Percentiles rank a stretch among this genome's conserved stretches.
Evolutionary conservation across 2,888 invertebrate genomes (phyloP).

Genomic region (Papilio protenor): DNA sequence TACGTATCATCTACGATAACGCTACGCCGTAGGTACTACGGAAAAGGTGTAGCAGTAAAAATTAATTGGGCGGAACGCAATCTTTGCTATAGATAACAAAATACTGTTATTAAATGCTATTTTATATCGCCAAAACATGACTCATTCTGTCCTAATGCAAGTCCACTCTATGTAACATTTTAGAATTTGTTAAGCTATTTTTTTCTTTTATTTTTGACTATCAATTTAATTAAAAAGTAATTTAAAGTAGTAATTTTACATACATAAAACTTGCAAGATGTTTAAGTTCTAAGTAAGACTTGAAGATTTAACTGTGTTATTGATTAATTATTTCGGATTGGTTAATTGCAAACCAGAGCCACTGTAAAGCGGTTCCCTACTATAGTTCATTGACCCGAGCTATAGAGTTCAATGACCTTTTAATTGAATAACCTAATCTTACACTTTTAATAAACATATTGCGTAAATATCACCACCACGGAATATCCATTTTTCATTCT

Average conservation of each 20-base stretch:
- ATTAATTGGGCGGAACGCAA: conserved; percentile 40
- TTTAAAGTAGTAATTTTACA: too few species aligned
- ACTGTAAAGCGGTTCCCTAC: conserved; percentile 28
- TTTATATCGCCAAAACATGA: too few species aligned
- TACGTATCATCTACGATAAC: conserved; percentile 46
- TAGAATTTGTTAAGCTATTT: too few species aligned
- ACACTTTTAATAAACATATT: conserved; percentile 9
- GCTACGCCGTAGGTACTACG: conserved; percentile 45
- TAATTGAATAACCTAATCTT: conserved; percentile 27
- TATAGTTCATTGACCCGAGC: conserved; percentile 32
- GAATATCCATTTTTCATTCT: too few species aligned
- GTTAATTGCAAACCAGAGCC: conserved; percentile 23
- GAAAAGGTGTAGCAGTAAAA: conserved; percentile 52
- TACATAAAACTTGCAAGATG: too few species aligned
- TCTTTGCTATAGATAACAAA: too few species aligned
- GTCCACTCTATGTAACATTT: too few species aligned
- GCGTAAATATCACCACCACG: too few species aligned
- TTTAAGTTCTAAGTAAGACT: neutral
- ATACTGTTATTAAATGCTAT: too few species aligned
- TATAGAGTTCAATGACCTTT: conserved; percentile 17
- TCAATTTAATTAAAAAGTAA: too few species aligned
- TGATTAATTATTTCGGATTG: conserved; percentile 25
- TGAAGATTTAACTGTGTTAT: neutral
- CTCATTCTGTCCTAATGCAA: too few species aligned
- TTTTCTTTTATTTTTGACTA: too few species aligned